A percentile compares a stretch with the other conserved stretches of the same genome.
Conservation (phyloP, 2,888 invertebrate genomes). For the Ophonus ardosiacus region DNA sequence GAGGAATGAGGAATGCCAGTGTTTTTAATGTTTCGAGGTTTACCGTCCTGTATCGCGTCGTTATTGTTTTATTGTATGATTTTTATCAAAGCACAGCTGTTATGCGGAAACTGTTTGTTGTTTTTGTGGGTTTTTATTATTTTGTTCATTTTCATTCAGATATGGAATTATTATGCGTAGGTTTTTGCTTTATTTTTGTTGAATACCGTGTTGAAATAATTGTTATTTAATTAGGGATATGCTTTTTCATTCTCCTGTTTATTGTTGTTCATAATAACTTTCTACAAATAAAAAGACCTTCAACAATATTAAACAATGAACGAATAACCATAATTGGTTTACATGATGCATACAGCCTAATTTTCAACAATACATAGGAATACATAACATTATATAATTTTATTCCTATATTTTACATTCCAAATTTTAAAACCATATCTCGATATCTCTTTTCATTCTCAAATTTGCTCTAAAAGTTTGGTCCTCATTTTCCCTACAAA, state of each 20-base stretch:
- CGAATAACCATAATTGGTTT: not conserved
- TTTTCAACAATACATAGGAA: too few relatives aligned
- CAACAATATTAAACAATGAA: not conserved
- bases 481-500: too few relatives aligned
- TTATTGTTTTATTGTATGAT: constrained; percentile 49
- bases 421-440: too few relatives aligned
- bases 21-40: constrained; percentile 33
- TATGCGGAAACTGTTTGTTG: constrained; percentile 39
- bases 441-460: too few relatives aligned
- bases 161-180: constrained; percentile 11
- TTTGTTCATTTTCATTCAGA: constrained; percentile 36
- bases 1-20: not conserved
- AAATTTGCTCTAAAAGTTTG: too few relatives aligned
- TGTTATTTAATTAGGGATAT: constrained; percentile 37
- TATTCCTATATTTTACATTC: too few relatives aligned
- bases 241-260: constrained; percentile 29
- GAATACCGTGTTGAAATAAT: constrained; percentile 16
- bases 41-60: constrained; percentile 27
- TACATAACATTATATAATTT: too few relatives aligned
- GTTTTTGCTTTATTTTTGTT: constrained; percentile 24
- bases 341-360: too few relatives aligned
- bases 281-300: not conserved
- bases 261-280: constrained; percentile 13
- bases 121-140: constrained; percentile 27
- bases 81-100: constrained; percentile 51